These are phyloP conservation scores for Pomacea canaliculata DNA, from an alignment of 2,888 invertebrate species.

Conservation along the genomic window DNA sequence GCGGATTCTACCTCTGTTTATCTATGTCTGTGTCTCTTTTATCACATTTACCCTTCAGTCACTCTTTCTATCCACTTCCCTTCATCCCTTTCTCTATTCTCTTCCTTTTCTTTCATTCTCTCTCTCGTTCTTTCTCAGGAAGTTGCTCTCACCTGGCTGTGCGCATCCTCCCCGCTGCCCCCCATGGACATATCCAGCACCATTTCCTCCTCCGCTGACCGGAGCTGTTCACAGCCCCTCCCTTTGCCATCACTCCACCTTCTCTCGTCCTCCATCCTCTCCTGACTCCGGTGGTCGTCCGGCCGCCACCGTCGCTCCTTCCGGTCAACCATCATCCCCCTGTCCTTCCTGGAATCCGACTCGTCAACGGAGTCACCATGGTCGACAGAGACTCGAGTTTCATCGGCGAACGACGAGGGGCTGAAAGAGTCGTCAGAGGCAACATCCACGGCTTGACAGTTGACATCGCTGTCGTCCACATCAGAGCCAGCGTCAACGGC, in stretches of 20 bases:
- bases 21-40: no score
- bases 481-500: neutral
- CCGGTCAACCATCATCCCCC: neutral
- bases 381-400: conserved; percentile 15
- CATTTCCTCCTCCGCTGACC: neutral
- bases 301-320: neutral
- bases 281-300: neutral
- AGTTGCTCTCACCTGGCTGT: neutral
- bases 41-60: no score
- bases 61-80: no score
- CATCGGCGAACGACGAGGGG: conserved; percentile 25
- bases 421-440: conserved; percentile 21
- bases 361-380: conserved; percentile 10
- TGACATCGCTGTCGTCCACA: neutral
- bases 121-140: no score
- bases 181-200: neutral
- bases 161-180: neutral
- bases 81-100: no score
- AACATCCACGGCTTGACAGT: neutral
- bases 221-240: neutral
- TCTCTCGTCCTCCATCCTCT: neutral
- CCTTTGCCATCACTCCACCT: neutral
- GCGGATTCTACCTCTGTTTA: no score
- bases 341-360: neutral
- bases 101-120: no score